A percentile compares a stretch with the other conserved stretches of the same genome.
Evolutionary conservation across 2,888 invertebrate genomes (phyloP).

Genomic region (Cotesia congregata): DNA sequence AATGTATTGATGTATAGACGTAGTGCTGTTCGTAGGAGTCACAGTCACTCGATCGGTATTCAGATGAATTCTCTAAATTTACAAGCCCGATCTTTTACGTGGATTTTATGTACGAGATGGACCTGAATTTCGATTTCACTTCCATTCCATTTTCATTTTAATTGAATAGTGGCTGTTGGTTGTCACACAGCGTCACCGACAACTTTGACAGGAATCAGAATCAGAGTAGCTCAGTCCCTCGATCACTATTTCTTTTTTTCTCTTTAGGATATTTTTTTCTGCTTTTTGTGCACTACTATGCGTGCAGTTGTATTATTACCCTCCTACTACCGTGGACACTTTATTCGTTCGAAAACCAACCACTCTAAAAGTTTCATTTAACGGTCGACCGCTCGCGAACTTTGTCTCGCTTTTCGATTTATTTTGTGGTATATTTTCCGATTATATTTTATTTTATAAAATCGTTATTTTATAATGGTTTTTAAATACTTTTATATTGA

Average conservation of each 20-base stretch:
- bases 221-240: conserved; percentile 10
- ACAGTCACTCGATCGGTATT: background rate
- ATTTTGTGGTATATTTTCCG: conserved; percentile 33
- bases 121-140: conserved; percentile 37
- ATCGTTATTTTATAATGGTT: background rate
- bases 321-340: conserved; percentile 20
- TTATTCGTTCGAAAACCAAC: conserved; percentile 28
- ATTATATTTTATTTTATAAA: conserved; percentile 3
- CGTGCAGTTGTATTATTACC: conserved; percentile 15
- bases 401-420: conserved; percentile 33
- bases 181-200: conserved; percentile 33
- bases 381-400: conserved; percentile 37
- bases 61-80: background rate
- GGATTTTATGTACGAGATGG: conserved; percentile 15
- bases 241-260: conserved; percentile 18
- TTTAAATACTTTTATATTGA: background rate
- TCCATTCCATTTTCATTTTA: conserved; percentile 36
- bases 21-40: background rate
- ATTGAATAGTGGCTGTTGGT: conserved; percentile 13
- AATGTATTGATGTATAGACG: too few species aligned
- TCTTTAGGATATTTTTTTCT: background rate
- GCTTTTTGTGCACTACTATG: background rate
- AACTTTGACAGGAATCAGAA: conserved; percentile 40
- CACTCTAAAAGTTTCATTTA: conserved; percentile 42
- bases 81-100: conserved; percentile 9